These are phyloP conservation scores for Leptinotarsa undecemlineata DNA, from an alignment of 1,140 invertebrate genomes.

Conservation along the genomic window DNA sequence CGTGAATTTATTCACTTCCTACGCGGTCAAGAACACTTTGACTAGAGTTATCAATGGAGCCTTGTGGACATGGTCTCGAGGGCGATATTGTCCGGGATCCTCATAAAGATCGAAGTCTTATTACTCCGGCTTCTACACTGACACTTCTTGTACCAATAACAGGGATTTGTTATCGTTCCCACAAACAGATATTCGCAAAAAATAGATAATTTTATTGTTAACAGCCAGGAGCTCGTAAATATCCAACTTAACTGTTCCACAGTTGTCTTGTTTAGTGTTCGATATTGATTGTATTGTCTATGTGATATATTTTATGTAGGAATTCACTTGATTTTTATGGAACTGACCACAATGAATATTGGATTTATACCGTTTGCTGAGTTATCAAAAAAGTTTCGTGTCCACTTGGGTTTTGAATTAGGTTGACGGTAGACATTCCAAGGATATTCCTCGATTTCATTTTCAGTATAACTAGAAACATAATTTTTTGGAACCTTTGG, in stretches of 20 bases:
- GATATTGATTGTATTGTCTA: constrained; percentile 8
- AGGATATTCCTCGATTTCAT: no score
- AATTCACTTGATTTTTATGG: background rate
- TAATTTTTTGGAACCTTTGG: no score
- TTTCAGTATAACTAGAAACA: no score
- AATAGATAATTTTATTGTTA: constrained; percentile 21
- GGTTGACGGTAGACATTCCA: no score
- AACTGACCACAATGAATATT: background rate
- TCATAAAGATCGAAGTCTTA: constrained; percentile 29
- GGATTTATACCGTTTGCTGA: no score
- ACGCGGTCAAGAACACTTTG: constrained; percentile 24
- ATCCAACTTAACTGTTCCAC: constrained; percentile 3
- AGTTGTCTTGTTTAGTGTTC: constrained; percentile 13
- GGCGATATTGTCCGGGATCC: constrained; percentile 25
- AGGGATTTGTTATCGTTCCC: constrained; percentile 23
- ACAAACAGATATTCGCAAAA: constrained; percentile 18
- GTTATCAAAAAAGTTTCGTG: no score
- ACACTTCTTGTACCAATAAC: constrained; percentile 26
- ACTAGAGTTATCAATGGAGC: constrained; percentile 28
- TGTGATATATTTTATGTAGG: background rate
- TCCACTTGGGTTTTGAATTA: no score
- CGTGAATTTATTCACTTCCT: constrained; percentile 30
- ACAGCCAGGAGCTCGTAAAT: constrained; percentile 15
- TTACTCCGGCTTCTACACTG: constrained; percentile 23
- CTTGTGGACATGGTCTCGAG: constrained; percentile 25